phyloP scores from a whole-genome alignment of 2,113 vertebrate genomes.

The Oncorhynchus clarkii region DNA sequence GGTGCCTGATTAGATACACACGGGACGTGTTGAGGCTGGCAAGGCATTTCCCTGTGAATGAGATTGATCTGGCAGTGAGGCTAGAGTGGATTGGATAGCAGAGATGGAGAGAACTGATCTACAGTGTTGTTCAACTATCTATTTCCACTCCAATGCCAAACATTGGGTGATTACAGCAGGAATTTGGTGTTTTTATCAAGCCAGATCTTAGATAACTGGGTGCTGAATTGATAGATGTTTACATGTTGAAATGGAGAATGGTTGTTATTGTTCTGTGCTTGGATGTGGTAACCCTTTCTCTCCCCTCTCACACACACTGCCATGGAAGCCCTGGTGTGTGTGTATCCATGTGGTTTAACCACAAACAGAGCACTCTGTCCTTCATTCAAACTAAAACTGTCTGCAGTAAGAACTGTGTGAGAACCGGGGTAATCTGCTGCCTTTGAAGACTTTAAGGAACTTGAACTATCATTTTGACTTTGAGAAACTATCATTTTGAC shows the following conservation, averaged over 20 bases:
- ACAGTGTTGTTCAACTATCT: conserved; percentile 26
- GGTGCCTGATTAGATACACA: background rate
- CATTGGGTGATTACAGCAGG: conserved; percentile 2
- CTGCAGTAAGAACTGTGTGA: too few relatives aligned
- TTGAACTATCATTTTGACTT: too few relatives aligned
- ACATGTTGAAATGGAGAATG: background rate
- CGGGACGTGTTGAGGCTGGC: conserved; percentile 56
- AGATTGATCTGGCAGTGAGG: conserved; percentile 37
- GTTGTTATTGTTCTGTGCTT: background rate
- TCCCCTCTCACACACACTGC: background rate
- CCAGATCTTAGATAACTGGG: background rate
- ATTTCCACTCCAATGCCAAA: conserved; percentile 23
- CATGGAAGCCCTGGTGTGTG: background rate
- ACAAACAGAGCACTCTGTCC: too few relatives aligned
- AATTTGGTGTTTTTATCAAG: background rate
- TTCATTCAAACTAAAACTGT: too few relatives aligned
- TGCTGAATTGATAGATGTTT: too few relatives aligned
- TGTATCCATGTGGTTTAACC: background rate
- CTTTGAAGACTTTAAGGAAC: too few relatives aligned
- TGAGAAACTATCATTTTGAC: too few relatives aligned
- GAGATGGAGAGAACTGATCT: conserved; percentile 52
- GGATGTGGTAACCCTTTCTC: background rate
- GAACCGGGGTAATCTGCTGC: too few relatives aligned
- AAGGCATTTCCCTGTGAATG: conserved; percentile 49
- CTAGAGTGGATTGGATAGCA: conserved; percentile 42